phyloP scores from a whole-genome alignment of 2,113 vertebrate species.

The Ptilonorhynchus violaceus region DNA sequence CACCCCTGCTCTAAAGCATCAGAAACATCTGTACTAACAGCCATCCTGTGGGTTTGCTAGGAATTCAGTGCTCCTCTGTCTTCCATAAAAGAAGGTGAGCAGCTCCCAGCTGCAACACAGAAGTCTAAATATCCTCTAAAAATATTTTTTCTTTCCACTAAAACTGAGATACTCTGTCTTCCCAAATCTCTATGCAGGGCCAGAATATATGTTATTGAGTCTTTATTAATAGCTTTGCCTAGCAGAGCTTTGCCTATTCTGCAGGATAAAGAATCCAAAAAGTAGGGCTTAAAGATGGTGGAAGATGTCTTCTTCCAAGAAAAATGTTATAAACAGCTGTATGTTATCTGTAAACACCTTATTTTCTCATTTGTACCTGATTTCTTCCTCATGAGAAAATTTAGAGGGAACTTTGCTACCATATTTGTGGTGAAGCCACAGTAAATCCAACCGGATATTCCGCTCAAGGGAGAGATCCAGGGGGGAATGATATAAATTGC shows the following conservation, averaged over 20 bases:
- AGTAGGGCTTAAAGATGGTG: not conserved
- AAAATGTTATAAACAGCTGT: not conserved
- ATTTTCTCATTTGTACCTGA: not conserved
- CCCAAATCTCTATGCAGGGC: not conserved
- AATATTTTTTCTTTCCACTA: not conserved
- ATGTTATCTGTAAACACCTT: conserved; percentile 1
- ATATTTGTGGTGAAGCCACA: conserved; percentile 27
- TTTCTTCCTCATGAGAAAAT: conserved; percentile 6
- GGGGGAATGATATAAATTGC: conserved; percentile 1
- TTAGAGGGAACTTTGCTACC: not conserved
- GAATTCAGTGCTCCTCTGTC: not conserved
- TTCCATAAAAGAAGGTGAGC: not conserved
- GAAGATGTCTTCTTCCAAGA: not conserved
- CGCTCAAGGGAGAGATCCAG: not conserved
- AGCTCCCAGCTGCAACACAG: not conserved
- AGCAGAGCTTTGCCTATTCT: not conserved
- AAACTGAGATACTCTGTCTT: not conserved
- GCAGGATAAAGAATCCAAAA: not conserved
- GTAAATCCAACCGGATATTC: conserved; percentile 46
- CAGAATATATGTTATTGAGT: not conserved
- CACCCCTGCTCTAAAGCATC: not conserved
- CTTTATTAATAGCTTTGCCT: not conserved
- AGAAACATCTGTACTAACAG: not conserved
- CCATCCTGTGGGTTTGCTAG: not conserved
- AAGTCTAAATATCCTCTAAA: not conserved